A percentile compares a stretch with the other conserved stretches of the same genome.
phyloP scores from a whole-genome alignment of 2,888 invertebrate species.

The Scaptomyza polygonia region DNA sequence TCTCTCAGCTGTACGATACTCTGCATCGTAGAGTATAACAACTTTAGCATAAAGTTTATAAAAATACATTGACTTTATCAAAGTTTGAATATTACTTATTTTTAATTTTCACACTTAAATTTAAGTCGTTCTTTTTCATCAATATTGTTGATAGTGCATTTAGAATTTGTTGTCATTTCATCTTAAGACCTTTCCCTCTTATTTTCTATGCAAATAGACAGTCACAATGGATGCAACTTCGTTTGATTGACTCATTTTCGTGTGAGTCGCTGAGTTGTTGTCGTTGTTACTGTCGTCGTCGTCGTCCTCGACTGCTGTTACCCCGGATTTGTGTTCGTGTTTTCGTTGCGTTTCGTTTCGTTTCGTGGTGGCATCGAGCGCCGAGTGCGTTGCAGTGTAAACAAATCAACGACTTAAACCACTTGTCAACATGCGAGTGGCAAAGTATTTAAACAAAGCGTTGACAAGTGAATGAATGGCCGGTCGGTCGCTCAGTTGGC shows the following conservation, averaged over 20 bases:
- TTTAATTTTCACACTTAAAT: too few relatives aligned
- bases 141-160: constrained; percentile 16
- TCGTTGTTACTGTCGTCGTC: constrained; percentile 29
- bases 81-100: too few relatives aligned
- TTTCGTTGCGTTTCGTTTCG: neutral
- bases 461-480: constrained; percentile 76
- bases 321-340: constrained; percentile 1
- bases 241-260: constrained; percentile 79
- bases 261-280: constrained; percentile 58
- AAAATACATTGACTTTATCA: too few relatives aligned
- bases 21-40: neutral
- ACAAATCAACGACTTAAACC: constrained; percentile 80
- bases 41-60: neutral
- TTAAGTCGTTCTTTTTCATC: neutral
- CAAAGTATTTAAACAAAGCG: constrained; percentile 80
- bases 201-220: constrained; percentile 60
- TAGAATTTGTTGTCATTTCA: neutral
- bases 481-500: constrained; percentile 52
- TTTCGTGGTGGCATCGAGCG: constrained; percentile 36
- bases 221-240: constrained; percentile 57
- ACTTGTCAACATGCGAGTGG: constrained; percentile 79
- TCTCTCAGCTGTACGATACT: constrained; percentile 40
- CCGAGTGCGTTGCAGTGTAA: constrained; percentile 64
- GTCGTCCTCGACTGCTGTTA: constrained; percentile 7
- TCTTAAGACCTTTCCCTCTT: constrained; percentile 4